Evolutionary conservation across 2,797 vertebrate genomes (phyloP).

Genomic region (Thunnus albacares): DNA sequence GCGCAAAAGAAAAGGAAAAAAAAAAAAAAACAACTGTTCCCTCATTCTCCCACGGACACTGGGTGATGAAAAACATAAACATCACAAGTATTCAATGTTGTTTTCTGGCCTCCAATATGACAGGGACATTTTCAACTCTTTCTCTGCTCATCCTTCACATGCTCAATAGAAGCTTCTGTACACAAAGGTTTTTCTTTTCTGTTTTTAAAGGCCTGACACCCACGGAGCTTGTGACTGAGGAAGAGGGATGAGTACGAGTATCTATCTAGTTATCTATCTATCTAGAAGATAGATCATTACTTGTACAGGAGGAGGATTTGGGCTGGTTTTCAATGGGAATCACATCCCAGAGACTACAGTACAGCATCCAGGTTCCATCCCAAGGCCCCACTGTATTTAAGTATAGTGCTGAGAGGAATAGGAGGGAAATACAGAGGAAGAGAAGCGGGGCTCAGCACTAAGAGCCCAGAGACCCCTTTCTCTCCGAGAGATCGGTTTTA

Average conservation of each 20-base stretch:
- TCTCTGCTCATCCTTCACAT: constrained; percentile 45
- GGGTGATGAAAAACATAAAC: constrained; percentile 60
- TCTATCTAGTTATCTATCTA: constrained; percentile 39
- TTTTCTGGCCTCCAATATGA: constrained; percentile 62
- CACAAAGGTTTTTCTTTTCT: constrained; percentile 32
- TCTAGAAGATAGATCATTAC: constrained; percentile 35
- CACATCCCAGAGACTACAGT: constrained; percentile 46
- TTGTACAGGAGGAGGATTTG: constrained; percentile 22
- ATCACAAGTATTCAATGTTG: constrained; percentile 37
- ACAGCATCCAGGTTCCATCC: constrained; percentile 62
- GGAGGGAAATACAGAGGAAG: constrained; percentile 51
- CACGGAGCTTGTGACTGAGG: constrained; percentile 31
- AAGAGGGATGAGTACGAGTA: constrained; percentile 9
- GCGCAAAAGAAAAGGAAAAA: constrained; percentile 31
- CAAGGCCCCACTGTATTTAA: constrained; percentile 63
- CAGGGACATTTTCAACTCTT: constrained; percentile 37
- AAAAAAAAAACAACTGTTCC: constrained; percentile 16
- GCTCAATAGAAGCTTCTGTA: constrained; percentile 11
- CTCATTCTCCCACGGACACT: constrained; percentile 61
- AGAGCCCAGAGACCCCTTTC: constrained; percentile 71
- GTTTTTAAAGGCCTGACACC: constrained; percentile 44
- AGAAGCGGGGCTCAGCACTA: constrained; percentile 61
- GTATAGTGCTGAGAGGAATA: constrained; percentile 55
- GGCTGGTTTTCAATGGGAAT: constrained; percentile 63
- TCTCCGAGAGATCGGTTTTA: constrained; percentile 75